These are phyloP conservation scores for Calidris pugnax DNA, from an alignment of 2,113 vertebrate species.

Conservation along the genomic window DNA sequence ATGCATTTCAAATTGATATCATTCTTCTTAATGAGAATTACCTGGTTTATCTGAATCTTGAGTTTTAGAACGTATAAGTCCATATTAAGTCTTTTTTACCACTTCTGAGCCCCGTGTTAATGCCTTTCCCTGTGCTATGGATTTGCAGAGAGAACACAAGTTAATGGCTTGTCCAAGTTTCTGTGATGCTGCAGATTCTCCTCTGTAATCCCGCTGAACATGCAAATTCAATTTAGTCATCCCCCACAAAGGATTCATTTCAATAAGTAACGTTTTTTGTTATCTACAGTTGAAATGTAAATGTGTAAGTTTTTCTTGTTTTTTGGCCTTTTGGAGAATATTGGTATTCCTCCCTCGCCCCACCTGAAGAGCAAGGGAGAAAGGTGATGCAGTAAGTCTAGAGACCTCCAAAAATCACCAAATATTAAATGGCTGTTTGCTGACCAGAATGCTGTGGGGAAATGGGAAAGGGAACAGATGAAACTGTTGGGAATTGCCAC, in stretches of 20 bases:
- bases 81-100: not conserved
- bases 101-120: not conserved
- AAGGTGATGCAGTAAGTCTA: not conserved
- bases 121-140: not conserved
- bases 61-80: not conserved
- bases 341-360: not conserved
- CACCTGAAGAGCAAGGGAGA: not conserved
- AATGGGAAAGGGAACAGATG: not conserved
- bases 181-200: not conserved
- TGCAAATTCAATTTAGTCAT: not conserved
- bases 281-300: not conserved
- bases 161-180: not conserved
- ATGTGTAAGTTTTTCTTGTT: not conserved
- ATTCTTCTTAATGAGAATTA: not conserved
- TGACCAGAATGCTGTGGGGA: not conserved
- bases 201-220: not conserved
- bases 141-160: not conserved
- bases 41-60: not conserved
- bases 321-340: not conserved
- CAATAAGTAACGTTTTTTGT: not conserved
- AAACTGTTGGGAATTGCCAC: not conserved
- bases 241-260: not conserved
- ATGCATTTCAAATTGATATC: not conserved
- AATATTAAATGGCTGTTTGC: not conserved
- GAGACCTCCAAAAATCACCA: not conserved